Base-by-base conservation (phyloP, 2,888 invertebrate species). In the Cotesia congregata region DNA sequence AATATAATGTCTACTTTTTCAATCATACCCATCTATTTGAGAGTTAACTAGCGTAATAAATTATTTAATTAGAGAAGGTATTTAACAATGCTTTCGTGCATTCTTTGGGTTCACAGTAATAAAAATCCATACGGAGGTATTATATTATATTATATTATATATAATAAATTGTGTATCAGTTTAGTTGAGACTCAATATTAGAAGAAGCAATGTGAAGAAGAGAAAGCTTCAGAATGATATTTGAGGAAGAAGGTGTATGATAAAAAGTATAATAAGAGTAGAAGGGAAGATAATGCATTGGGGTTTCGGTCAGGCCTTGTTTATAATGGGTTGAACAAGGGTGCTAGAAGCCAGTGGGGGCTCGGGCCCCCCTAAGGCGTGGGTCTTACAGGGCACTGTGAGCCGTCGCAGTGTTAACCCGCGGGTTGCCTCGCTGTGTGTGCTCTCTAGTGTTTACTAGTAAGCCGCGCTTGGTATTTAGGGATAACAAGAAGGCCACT, bases 251-350 rank as follows among this genome's bases (percentile, higher is more conserved):
- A 69, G 78, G 78, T 77, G 72, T 40, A 20, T 20, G n/a, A 75
- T 77, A 69, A 59, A 59, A 73, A 74, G 69, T 76, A 78, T 75
- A 78, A 79, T 79, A 79, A 75, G 75, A 30, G 30, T 30, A 30
- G 30, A 61, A 40, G 20, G 79, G 80, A 82, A 85, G 83, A 86
- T 86, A 87, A 87, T 85, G 81, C 86, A 86, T 88, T 83, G 84
- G 83, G 83, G 83, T 85, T 83, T 82, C 82, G 86, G 85, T 84
- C 84, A 41, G 84, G 83, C 83, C 88, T 88, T 88, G 88, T 88
- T 88, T 88, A 88, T 88, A 88, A 88, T 87, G 85, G 86, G 85
- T 85, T 85, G 87, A 88, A 88, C 88, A 87, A 88, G 88, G 87
- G 88, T 88, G 88, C 87, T 88, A 88, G 88, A 88, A 87, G 85